Conservation (phyloP, 1,140 invertebrate genomes). For the Drosophila micromelanica region DNA sequence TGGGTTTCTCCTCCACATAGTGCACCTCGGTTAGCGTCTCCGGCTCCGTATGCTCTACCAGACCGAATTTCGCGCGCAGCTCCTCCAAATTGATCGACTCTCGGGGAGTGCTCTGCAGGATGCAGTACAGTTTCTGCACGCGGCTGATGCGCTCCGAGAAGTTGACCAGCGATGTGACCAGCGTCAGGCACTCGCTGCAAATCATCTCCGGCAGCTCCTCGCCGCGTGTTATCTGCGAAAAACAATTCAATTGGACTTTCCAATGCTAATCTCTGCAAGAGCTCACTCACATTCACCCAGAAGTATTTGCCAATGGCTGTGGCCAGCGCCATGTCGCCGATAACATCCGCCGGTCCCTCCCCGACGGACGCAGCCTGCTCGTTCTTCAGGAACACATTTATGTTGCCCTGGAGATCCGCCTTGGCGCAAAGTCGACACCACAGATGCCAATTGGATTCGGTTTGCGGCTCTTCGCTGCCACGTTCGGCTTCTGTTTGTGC, state of each 20-base stretch:
- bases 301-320: constrained; percentile 76
- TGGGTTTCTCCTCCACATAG: constrained; percentile 66
- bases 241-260: background rate
- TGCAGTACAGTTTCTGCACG: constrained; percentile 68
- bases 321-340: constrained; percentile 46
- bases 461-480: background rate
- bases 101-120: constrained; percentile 41
- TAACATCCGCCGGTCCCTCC: constrained; percentile 14
- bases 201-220: constrained; percentile 69
- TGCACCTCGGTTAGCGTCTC: constrained; percentile 60
- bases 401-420: constrained; percentile 62
- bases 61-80: constrained; percentile 46
- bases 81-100: constrained; percentile 47
- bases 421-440: constrained; percentile 83
- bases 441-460: constrained; percentile 43
- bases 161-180: constrained; percentile 66
- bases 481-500: constrained; percentile 14
- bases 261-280: too few relatives aligned
- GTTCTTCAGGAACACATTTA: constrained; percentile 67
- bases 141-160: constrained; percentile 69
- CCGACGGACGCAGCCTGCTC: constrained; percentile 36
- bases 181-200: constrained; percentile 64
- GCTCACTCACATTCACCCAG: constrained; percentile 66
- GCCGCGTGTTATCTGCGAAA: constrained; percentile 52
- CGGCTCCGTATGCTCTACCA: constrained; percentile 48